A percentile compares a stretch with the other conserved stretches of the same genome.
phyloP scores from a whole-genome alignment of 2,113 vertebrate genomes.

The Neofelis nebulosa region DNA sequence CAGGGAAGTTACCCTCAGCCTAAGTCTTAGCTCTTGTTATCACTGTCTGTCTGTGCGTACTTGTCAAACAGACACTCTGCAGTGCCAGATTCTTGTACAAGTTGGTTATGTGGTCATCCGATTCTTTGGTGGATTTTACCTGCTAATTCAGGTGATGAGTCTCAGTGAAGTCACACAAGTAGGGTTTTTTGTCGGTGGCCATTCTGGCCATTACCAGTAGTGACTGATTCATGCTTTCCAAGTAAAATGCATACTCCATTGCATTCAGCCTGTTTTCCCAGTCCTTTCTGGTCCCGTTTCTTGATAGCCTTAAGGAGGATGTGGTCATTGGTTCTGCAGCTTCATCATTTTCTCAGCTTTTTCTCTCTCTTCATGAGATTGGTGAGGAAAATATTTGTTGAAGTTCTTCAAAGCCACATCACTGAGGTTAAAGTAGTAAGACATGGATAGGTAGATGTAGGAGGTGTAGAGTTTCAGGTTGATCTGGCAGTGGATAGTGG shows the following conservation, averaged over 20 bases:
- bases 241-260: background rate
- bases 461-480: background rate
- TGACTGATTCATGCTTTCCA: background rate
- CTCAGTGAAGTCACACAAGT: background rate
- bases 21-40: background rate
- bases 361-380: background rate
- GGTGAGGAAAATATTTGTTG: background rate
- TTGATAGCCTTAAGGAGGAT: background rate
- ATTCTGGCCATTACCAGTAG: background rate
- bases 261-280: background rate
- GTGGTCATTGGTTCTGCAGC: background rate
- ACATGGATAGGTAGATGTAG: background rate
- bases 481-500: background rate
- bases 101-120: background rate
- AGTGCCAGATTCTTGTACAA: background rate
- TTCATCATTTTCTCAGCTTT: background rate
- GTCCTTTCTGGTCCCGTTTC: background rate
- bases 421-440: background rate
- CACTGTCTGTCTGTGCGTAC: background rate
- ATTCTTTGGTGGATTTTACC: background rate
- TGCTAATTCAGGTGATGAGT: background rate
- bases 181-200: background rate
- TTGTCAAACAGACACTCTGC: background rate
- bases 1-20: background rate
- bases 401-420: background rate